Percentiles rank a stretch among this genome's conserved stretches.
These are phyloP conservation scores for Nudaria mundana DNA, from an alignment of 2,888 invertebrate genomes.

Conservation along the genomic window DNA sequence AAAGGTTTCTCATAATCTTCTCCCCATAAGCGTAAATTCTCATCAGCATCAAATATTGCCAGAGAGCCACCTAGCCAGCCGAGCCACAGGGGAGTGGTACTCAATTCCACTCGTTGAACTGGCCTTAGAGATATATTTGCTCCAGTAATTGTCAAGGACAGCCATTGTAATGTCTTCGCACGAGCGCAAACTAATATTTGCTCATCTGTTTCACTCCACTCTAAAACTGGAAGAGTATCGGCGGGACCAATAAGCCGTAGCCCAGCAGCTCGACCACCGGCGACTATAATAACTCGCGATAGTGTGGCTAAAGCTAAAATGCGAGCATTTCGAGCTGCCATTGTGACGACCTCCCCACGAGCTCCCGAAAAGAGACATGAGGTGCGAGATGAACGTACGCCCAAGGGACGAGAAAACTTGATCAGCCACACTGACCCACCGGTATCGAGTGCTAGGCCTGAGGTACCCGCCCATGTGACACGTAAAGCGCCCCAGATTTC, in stretches of 20 bases:
- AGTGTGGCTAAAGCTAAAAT: constrained; percentile 96
- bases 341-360: constrained; percentile 89
- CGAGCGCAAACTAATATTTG: constrained; percentile 95
- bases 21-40: constrained; percentile 93
- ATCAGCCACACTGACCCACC: constrained; percentile 98
- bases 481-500: constrained; percentile 72
- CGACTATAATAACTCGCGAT: constrained; percentile 87
- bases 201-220: constrained; percentile 89
- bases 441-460: constrained; percentile 86
- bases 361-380: constrained; percentile 98
- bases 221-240: constrained; percentile 92
- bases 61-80: constrained; percentile 89
- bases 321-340: constrained; percentile 68
- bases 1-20: constrained; percentile 93
- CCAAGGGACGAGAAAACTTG: constrained; percentile 92
- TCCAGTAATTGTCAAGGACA: constrained; percentile 83
- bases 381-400: constrained; percentile 93
- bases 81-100: constrained; percentile 83
- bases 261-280: constrained; percentile 66
- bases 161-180: constrained; percentile 91
- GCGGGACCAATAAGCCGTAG: constrained; percentile 86
- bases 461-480: constrained; percentile 72
- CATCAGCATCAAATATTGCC: constrained; percentile 91
- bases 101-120: constrained; percentile 86
- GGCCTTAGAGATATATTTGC: constrained; percentile 77